Percentiles rank a stretch among this genome's conserved stretches.
These are phyloP conservation scores for Scomber scombrus DNA, from an alignment of 2,113 vertebrate genomes.

Conservation along the genomic window DNA sequence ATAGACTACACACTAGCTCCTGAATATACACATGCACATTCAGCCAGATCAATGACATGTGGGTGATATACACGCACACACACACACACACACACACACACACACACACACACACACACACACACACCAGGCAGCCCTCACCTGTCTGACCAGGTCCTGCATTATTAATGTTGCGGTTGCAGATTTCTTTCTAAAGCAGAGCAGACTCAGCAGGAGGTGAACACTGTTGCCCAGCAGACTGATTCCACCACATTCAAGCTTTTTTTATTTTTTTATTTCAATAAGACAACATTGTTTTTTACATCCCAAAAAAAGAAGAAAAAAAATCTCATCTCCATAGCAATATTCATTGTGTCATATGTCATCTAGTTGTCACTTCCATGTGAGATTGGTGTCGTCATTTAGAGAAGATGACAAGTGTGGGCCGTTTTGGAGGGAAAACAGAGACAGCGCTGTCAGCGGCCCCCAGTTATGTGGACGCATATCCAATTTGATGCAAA, in stretches of 20 bases:
- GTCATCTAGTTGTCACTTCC: conserved; percentile 59
- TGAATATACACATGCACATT: conserved; percentile 27
- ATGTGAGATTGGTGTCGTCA: conserved; percentile 52
- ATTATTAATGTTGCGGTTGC: conserved; percentile 50
- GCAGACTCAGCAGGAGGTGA: conserved; percentile 23
- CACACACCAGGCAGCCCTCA: not conserved
- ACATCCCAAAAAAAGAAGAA: not conserved
- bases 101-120: not conserved
- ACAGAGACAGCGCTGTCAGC: conserved; percentile 56
- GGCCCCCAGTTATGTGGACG: conserved; percentile 20
- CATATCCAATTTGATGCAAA: conserved; percentile 58
- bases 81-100: not conserved
- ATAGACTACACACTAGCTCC: conserved; percentile 19
- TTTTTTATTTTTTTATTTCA: not conserved
- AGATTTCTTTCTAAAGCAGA: conserved; percentile 17
- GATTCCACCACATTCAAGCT: conserved; percentile 8
- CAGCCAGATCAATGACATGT: conserved; percentile 39
- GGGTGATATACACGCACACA: conserved; percentile 1
- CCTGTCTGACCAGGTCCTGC: conserved; percentile 16
- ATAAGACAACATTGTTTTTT: conserved; percentile 24
- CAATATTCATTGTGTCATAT: conserved; percentile 50
- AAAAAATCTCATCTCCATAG: conserved; percentile 52
- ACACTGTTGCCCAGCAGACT: conserved; percentile 2
- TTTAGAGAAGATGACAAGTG: conserved; percentile 41
- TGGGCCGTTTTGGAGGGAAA: conserved; percentile 36